phyloP scores from a whole-genome alignment of 2,113 vertebrate genomes.

The Phalacrocorax brasilianus region DNA sequence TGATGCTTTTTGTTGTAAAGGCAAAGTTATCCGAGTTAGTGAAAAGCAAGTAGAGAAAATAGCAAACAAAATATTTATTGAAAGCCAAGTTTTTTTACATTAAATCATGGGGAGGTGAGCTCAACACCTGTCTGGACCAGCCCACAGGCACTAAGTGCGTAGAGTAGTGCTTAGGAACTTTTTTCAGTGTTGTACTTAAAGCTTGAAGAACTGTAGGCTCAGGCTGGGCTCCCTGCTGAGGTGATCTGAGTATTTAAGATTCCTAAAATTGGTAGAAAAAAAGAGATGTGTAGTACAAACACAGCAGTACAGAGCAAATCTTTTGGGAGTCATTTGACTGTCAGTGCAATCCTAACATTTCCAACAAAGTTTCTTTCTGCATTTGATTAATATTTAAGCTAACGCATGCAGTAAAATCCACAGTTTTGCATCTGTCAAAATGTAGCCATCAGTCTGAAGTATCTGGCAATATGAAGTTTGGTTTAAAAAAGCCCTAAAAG shows the following conservation, averaged over 20 bases:
- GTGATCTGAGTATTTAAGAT: not conserved
- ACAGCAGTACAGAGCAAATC: not conserved
- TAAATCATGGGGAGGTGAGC: not conserved
- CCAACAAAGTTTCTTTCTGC: not conserved
- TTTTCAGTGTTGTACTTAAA: not conserved
- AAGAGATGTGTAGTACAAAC: not conserved
- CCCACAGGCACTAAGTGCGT: not conserved
- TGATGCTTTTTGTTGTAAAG: not conserved
- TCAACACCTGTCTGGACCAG: not conserved
- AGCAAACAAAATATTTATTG: not conserved
- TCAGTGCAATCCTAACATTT: not conserved
- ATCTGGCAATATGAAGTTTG: not conserved
- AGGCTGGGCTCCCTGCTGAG: not conserved
- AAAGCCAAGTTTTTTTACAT: not conserved
- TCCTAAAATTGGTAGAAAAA: not conserved
- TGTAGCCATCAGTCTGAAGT: not conserved
- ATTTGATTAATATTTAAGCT: slow-evolving; percentile 7
- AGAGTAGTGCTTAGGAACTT: not conserved
- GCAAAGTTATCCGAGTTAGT: not conserved
- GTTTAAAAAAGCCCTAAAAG: not conserved
- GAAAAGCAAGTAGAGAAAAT: not conserved
- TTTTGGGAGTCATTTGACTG: not conserved
- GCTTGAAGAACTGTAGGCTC: not conserved
- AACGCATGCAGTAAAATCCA: not conserved
- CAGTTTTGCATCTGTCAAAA: not conserved